phyloP scores from a whole-genome alignment of 2,888 invertebrate species.

The Frankliniella fusca region DNA sequence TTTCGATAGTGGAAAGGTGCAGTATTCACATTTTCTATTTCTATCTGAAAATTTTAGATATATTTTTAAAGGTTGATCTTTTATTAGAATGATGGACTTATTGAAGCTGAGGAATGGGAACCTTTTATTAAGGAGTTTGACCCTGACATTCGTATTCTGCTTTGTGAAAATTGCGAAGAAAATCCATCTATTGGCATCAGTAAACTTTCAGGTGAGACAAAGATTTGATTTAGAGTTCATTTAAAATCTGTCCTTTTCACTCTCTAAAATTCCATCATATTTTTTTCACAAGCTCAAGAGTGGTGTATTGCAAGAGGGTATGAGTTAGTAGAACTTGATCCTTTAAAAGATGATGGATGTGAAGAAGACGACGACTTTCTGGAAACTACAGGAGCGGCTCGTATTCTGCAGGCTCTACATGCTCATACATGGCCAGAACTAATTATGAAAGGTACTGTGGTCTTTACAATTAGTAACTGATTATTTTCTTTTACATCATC shows the following conservation, averaged over 20 bases:
- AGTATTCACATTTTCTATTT: conserved; percentile 35
- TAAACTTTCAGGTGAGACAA: conserved; percentile 42
- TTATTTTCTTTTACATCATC: not conserved
- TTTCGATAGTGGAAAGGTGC: conserved; percentile 55
- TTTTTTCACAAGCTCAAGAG: conserved; percentile 48
- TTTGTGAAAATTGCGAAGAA: conserved; percentile 53
- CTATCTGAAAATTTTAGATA: not conserved
- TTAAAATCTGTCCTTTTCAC: conserved; percentile 18
- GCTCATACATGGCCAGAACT: conserved; percentile 71
- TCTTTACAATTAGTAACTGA: not conserved
- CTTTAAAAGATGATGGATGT: conserved; percentile 49
- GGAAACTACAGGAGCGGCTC: conserved; percentile 61
- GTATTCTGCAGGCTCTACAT: conserved; percentile 65
- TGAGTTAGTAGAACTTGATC: conserved; percentile 64
- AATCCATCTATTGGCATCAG: conserved; percentile 45
- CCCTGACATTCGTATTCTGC: conserved; percentile 56
- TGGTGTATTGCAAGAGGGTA: conserved; percentile 66
- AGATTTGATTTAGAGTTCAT: not conserved
- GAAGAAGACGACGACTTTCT: conserved; percentile 53
- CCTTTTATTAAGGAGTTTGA: conserved; percentile 50
- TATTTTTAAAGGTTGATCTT: not conserved
- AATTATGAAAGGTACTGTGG: conserved; percentile 54
- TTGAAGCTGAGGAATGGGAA: conserved; percentile 49
- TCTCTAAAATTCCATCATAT: conserved; percentile 28
- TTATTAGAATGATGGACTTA: conserved; percentile 47